These are phyloP conservation scores for Passer montanus DNA, from an alignment of 2,113 vertebrate genomes.

Conservation along the genomic window DNA sequence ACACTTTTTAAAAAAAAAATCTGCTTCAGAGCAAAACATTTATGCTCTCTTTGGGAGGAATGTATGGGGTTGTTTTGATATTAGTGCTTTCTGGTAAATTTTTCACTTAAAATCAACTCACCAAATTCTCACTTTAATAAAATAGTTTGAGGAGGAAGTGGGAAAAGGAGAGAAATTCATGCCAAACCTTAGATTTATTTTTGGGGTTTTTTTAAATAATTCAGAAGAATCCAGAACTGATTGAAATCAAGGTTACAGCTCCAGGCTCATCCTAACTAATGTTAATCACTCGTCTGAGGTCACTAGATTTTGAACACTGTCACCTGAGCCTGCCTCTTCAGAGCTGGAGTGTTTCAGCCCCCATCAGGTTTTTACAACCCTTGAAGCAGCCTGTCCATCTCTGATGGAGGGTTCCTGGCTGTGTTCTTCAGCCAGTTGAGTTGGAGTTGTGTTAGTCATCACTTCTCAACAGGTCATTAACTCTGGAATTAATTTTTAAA, in stretches of 20 bases:
- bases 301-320: background rate
- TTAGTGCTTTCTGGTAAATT: background rate
- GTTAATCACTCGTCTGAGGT: background rate
- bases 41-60: background rate
- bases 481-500: background rate
- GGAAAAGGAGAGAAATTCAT: background rate
- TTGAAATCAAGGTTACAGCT: background rate
- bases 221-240: background rate
- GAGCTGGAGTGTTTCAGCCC: background rate
- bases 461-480: background rate
- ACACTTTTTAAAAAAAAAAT: background rate
- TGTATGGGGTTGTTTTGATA: background rate
- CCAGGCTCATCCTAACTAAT: background rate
- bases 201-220: background rate
- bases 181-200: background rate
- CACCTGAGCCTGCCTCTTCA: background rate
- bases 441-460: background rate
- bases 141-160: background rate
- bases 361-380: background rate
- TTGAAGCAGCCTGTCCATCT: background rate
- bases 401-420: background rate
- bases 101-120: background rate
- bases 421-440: background rate
- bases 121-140: background rate
- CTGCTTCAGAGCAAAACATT: background rate